Base-by-base conservation (phyloP, 2,113 vertebrate species). In the Cyanoliseus patagonus region DNA sequence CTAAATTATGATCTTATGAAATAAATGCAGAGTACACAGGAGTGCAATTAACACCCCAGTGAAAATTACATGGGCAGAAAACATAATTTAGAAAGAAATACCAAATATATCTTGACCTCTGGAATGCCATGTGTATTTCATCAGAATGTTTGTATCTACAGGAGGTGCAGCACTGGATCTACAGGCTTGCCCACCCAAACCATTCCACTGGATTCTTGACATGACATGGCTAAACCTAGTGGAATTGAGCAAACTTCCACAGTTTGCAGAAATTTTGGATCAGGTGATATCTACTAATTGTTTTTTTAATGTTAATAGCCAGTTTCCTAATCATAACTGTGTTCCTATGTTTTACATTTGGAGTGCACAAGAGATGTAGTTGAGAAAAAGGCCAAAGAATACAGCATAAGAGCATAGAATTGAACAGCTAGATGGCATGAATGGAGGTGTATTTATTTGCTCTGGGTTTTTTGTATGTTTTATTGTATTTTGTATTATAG, bases 111-210 rank as follows among this genome's bases (percentile, higher is more conserved):
- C 11, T 84, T 82, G 42, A 73, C 5, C 13, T 27, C 17, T 76
- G 15, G 11, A 72, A 63, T 47, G 14, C 24, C 6, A 11, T 13
- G 8, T 68, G 1, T 67, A 49, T 69, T 94, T 91, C 5, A 79
- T 82, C 44, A 75, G 30, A 63, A 49, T 67, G 20, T 33, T 27
- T 62, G 41, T 77, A 68, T 90, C 44, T 74, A 35, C 72, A 98
- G 98, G 98, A 23, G 98, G 98, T 66, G 98, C 98, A 33, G 98
- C 98, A 16, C n/a, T 98, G 82, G 98, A 98, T 84, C 96, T 98
- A 83, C 98, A 98, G 92, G 96, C 98, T 88, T 98, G 98, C 78
- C 98, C 98, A 67, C 96, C 98, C 37, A 98, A 98, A 77, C 98
- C 97, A 0, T 97, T 96, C 47, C 92, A 93, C 37, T 98, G 98